Percentiles rank a stretch among this genome's conserved stretches.
Evolutionary conservation across 2,888 invertebrate species (phyloP).

Genomic region (Sarcophaga subvicina): DNA sequence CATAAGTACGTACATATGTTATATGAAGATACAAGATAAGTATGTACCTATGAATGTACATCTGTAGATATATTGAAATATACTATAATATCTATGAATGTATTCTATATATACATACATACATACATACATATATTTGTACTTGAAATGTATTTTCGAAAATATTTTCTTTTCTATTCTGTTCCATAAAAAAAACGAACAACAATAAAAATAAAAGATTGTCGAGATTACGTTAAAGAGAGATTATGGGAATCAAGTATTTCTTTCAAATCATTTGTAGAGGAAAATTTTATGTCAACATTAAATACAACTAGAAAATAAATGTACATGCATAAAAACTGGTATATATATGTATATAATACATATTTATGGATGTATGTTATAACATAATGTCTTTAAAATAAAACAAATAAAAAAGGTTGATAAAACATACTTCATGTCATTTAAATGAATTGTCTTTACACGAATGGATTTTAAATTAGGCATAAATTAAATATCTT

Average conservation of each 20-base stretch:
- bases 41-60: not conserved
- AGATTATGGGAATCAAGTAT: not conserved
- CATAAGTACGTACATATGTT: conserved; percentile 13
- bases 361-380: too few relatives aligned
- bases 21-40: conserved; percentile 6
- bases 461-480: too few relatives aligned
- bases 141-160: conserved; percentile 27
- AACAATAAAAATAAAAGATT: not conserved
- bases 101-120: not conserved
- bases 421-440: too few relatives aligned
- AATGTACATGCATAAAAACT: not conserved
- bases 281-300: not conserved
- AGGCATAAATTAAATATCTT: too few relatives aligned
- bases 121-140: conserved; percentile 49
- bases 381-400: too few relatives aligned
- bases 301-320: not conserved
- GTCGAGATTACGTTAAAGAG: not conserved
- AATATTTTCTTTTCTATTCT: not conserved
- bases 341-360: not conserved
- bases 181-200: not conserved
- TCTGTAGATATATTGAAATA: not conserved
- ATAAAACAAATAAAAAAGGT: too few relatives aligned
- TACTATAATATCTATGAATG: not conserved
- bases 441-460: too few relatives aligned
- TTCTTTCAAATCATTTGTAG: not conserved